Conservation (phyloP, 2,113 vertebrate genomes). For the Hyperopisus bebe region DNA sequence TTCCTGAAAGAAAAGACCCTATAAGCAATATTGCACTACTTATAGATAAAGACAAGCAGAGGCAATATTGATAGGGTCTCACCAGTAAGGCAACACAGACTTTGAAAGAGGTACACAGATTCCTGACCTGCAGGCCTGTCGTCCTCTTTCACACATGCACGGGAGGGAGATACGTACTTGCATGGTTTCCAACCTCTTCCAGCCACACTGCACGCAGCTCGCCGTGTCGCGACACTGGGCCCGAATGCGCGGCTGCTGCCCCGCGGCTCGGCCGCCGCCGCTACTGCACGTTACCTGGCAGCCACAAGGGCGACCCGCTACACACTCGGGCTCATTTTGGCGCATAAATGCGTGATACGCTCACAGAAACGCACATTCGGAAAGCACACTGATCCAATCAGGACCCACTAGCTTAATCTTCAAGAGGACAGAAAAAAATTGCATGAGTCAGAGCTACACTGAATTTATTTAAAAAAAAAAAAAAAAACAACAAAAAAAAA, state of each 20-base stretch:
- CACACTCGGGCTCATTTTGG: not conserved
- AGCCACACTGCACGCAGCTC: not conserved
- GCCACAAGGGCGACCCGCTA: not conserved
- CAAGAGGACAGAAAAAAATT: not conserved
- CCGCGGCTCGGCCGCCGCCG: not conserved
- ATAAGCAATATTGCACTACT: slow-evolving; percentile 97
- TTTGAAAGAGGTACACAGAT: not conserved
- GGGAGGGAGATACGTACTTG: not conserved
- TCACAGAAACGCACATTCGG: not conserved
- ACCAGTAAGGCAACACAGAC: slow-evolving; percentile 57
- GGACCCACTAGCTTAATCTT: not conserved
- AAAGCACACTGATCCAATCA: not conserved
- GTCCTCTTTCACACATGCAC: slow-evolving; percentile 5
- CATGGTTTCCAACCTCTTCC: not conserved
- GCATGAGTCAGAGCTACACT: not conserved
- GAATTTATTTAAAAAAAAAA: not conserved
- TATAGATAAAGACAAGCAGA: slow-evolving; percentile 75
- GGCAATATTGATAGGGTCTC: slow-evolving; percentile 89
- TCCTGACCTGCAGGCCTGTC: not conserved
- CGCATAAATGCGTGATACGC: not conserved
- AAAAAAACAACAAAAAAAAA: not conserved
- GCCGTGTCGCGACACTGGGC: not conserved
- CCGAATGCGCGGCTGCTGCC: not conserved
- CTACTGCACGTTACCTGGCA: not conserved
- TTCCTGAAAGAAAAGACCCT: slow-evolving; percentile 81